Conservation (phyloP, 2,888 invertebrate genomes). For the Drosophila basisetae region DNA sequence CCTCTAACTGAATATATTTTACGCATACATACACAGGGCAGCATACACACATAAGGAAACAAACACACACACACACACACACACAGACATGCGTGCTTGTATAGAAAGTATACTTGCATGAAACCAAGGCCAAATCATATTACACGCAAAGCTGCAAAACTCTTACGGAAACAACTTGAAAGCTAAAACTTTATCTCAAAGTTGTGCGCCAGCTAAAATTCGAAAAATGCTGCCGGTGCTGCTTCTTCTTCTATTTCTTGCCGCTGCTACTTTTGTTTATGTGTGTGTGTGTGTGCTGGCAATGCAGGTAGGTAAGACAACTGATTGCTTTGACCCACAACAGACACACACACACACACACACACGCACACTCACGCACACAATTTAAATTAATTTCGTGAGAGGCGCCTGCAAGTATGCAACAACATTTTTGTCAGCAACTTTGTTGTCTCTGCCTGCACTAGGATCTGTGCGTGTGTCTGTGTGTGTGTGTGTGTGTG, state of each 20-base stretch:
- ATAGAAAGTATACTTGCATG: conserved; percentile 17
- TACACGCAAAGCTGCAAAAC: conserved; percentile 42
- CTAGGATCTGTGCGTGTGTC: background rate
- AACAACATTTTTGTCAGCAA: conserved; percentile 56
- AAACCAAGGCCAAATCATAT: conserved; percentile 19
- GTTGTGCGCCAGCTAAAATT: conserved; percentile 48
- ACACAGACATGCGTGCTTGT: conserved; percentile 8
- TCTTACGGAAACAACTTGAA: conserved; percentile 28
- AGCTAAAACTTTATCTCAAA: conserved; percentile 49
- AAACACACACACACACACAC: conserved; percentile 3
- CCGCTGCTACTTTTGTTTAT: no score
- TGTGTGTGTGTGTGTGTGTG: conserved; percentile 3
- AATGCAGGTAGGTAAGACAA: conserved; percentile 54
- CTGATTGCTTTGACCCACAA: conserved; percentile 57
- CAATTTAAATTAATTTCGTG: conserved; percentile 68
- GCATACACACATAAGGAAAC: background rate
- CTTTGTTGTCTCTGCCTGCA: conserved; percentile 29
- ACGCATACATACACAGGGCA: no score
- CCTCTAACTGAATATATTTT: background rate
- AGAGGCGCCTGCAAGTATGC: conserved; percentile 71
- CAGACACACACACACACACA: conserved; percentile 40
- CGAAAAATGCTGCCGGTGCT: conserved; percentile 27
- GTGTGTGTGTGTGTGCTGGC: conserved; percentile 2
- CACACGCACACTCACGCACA: conserved; percentile 18
- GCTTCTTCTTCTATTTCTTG: background rate